Percentiles rank a stretch among this genome's conserved stretches.
Conservation (phyloP, 2,797 vertebrate genomes). For the Coilia nasus region DNA sequence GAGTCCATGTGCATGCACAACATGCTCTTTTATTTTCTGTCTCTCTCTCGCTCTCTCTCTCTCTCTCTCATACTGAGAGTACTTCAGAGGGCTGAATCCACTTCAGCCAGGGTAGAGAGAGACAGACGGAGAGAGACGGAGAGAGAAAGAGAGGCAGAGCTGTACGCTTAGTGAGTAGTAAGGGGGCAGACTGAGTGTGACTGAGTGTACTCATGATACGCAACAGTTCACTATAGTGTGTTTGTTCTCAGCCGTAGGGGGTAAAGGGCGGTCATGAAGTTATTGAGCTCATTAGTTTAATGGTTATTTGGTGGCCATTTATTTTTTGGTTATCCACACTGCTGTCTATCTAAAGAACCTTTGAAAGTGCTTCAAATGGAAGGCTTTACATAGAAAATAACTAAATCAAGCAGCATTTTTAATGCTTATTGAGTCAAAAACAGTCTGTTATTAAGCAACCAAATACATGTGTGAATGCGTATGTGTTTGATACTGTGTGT, state of each 20-base stretch:
- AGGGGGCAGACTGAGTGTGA: neutral
- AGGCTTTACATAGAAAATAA: too few relatives aligned
- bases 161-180: neutral
- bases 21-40: neutral
- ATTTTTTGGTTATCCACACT: neutral
- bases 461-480: neutral
- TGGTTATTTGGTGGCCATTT: neutral
- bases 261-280: neutral
- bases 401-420: neutral
- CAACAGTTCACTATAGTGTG: neutral
- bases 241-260: neutral
- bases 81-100: neutral
- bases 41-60: conserved; percentile 55
- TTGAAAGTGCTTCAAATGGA: neutral
- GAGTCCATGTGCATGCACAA: neutral
- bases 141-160: conserved; percentile 87
- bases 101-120: conserved; percentile 7
- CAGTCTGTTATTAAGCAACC: neutral
- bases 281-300: neutral
- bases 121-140: conserved; percentile 83
- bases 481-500: neutral
- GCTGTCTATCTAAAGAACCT: neutral
- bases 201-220: neutral
- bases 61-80: neutral
- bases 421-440: neutral